Evolutionary conservation across 1,140 invertebrate species (phyloP).

Genomic region (Laodelphax striatellus): DNA sequence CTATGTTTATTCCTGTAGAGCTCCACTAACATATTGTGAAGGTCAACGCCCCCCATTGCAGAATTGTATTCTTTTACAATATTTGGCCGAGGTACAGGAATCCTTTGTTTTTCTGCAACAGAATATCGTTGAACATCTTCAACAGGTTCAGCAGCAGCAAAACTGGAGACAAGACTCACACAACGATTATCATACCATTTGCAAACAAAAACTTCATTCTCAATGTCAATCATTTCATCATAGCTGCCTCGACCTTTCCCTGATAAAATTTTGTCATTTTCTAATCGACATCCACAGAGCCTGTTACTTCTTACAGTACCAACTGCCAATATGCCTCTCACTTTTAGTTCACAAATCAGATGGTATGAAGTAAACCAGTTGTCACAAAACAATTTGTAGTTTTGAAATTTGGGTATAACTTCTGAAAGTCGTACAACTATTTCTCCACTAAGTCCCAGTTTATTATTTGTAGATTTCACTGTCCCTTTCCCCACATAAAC

Average conservation of each 20-base stretch:
- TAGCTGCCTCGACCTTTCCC: constrained; percentile 11
- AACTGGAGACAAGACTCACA: constrained; percentile 14
- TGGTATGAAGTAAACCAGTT: constrained; percentile 17
- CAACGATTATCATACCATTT: constrained; percentile 17
- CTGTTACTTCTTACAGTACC: constrained; percentile 15
- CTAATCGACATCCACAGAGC: constrained; percentile 11
- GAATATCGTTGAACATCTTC: constrained; percentile 14
- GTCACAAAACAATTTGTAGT: constrained; percentile 18
- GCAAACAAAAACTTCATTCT: constrained; percentile 9
- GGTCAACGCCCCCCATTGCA: constrained; percentile 16
- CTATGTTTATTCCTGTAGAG: constrained; percentile 9
- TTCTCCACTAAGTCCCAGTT: constrained; percentile 13
- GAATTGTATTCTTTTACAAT: constrained; percentile 18
- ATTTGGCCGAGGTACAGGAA: constrained; percentile 7
- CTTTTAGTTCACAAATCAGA: constrained; percentile 9
- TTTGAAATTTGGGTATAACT: constrained; percentile 5
- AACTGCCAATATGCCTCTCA: constrained; percentile 11
- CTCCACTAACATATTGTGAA: constrained; percentile 14
- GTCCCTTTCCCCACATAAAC: constrained; percentile 13
- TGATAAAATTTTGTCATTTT: constrained; percentile 14
- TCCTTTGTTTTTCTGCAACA: constrained; percentile 10
- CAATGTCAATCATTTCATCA: constrained; percentile 12
- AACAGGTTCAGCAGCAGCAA: constrained; percentile 10
- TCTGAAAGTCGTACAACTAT: constrained; percentile 12
- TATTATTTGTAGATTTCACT: background rate